Evolutionary conservation across 2,888 invertebrate genomes (phyloP), one percentile per base, ranked within the genome.

Genomic region (Plebejus melissa): DNA sequence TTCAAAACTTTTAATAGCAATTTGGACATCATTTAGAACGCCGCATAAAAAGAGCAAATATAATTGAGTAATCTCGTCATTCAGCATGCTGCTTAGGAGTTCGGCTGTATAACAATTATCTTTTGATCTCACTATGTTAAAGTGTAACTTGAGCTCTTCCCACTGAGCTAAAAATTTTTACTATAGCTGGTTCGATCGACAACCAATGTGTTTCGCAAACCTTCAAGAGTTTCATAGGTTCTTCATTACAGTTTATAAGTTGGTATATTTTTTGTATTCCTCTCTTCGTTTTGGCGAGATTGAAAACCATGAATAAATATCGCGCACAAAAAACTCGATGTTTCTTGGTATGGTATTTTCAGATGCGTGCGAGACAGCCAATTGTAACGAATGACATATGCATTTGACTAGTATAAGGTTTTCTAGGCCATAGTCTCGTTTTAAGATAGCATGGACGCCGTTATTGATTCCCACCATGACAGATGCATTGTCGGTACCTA

Each of bases 401-500:
- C 72, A 46, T 46, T 46, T 46, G 46, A 46, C 46, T 46, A 46
- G 46, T 46, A 46, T 2, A 46, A 46, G 46, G 54, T 72, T 72
- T 41, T 46, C 28, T 72, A 72, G 28, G 16, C 74, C 76, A 69
- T 75, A 54, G 69, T 79, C 76, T 57, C 75, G 69, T 79, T 81
- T 80, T 13, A 83, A 72, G 16, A 78, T 72, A 50, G 65, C 74
- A 74, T 80, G 77, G 4, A 83, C 79, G 57, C 82, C 81, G 74
- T 81, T 80, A 74, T 82, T 81, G 1, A 77, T 75, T 1, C 82
- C 83, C 38, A 77, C 80, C 83, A 83, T 82, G 1, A 81, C 81
- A 11, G 80, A 76, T 13, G 82, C 83, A 76, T 84, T 84, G 69
- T 83, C 82, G 6, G 82, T 82, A 1, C 83, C 83, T 7, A 82